phyloP scores from a whole-genome alignment of 2,113 vertebrate genomes.

The Prunella fulvescens region DNA sequence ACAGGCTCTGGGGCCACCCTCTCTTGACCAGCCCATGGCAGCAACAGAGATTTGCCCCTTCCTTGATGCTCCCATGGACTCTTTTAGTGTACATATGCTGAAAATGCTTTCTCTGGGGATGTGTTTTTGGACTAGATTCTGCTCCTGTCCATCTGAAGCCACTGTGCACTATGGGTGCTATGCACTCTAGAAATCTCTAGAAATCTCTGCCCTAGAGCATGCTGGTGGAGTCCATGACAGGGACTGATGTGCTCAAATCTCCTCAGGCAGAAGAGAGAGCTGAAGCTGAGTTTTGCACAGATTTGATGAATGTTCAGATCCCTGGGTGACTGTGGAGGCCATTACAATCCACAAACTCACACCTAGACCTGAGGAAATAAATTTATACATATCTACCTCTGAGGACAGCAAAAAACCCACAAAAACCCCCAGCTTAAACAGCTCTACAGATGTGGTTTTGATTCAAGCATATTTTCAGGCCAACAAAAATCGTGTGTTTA shows the following conservation, averaged over 20 bases:
- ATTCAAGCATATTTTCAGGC: slow-evolving; percentile 2
- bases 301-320: neutral
- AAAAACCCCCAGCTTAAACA: neutral
- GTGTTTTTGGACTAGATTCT: neutral
- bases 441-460: neutral
- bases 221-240: neutral
- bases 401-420: neutral
- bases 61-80: accelerated
- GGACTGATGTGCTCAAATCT: neutral
- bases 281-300: neutral
- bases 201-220: too few relatives aligned
- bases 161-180: too few relatives aligned
- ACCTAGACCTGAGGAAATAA: neutral
- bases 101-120: neutral
- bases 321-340: neutral
- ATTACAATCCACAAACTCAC: neutral
- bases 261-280: neutral
- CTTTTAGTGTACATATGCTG: accelerated
- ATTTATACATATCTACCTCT: neutral
- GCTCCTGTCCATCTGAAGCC: neutral
- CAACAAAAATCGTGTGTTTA: neutral
- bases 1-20: neutral
- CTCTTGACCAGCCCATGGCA: neutral
- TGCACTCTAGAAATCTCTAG: neutral
- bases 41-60: neutral